phyloP scores from a whole-genome alignment of 2,113 vertebrate species.

The Thryonomys swinderianus region DNA sequence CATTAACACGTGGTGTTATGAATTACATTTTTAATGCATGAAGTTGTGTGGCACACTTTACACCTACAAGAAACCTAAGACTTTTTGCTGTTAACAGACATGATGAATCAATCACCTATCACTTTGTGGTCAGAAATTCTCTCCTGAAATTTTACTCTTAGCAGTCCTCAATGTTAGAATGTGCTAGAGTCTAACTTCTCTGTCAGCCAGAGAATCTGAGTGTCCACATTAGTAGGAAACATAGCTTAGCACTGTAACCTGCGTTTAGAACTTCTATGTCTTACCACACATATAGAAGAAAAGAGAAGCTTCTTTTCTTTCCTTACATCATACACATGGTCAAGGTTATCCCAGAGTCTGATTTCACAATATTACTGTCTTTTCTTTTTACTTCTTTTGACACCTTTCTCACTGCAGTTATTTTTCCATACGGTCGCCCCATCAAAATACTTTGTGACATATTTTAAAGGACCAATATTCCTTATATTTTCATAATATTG shows the following conservation, averaged over 20 bases:
- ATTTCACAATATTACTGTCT: background rate
- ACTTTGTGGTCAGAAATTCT: background rate
- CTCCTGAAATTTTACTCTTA: background rate
- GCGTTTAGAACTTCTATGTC: background rate
- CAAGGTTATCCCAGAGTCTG: background rate
- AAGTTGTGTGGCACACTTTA: background rate
- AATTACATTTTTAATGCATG: background rate
- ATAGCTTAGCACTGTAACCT: background rate
- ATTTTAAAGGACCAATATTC: background rate
- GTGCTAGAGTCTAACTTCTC: background rate
- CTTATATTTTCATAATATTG: conserved; percentile 15
- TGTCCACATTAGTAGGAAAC: background rate
- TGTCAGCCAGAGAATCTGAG: background rate
- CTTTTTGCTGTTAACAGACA: background rate
- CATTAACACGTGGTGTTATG: background rate
- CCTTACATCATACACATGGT: background rate
- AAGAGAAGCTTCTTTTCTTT: background rate
- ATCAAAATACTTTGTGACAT: conserved; percentile 14
- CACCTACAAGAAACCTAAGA: background rate
- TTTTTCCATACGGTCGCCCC: background rate
- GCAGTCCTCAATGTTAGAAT: background rate
- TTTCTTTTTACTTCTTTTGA: background rate
- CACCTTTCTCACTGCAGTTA: background rate
- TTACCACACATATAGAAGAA: background rate
- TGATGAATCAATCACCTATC: background rate